Evolutionary conservation across 2,113 vertebrate genomes (phyloP), one percentile per base, ranked within the genome.

Genomic region (Arothron firmamentum): DNA sequence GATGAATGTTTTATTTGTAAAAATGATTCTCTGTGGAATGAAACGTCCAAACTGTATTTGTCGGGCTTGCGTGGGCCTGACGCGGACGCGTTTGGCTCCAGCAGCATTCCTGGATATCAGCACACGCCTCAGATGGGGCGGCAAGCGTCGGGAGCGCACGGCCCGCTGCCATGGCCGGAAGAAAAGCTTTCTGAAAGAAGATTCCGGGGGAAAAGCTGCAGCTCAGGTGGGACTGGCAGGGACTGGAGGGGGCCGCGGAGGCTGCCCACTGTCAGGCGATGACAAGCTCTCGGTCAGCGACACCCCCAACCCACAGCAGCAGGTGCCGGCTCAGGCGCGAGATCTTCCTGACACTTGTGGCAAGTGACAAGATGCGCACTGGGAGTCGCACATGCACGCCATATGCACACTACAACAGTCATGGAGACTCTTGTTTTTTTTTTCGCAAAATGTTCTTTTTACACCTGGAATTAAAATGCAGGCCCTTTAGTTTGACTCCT

Each of bases 271-370:
- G 64, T 63, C 67, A 23, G 51, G 50, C 31, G 12, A 31, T 16
- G 10, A 48, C 52, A 59, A 5, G n/a, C 53, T 61, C 66, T 58
- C 71, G 31, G 59, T 75, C 65, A 56, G 42, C 48, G 46, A 12
- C 23, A 19, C 25, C 61, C 23, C 18, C 31, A 46, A 5, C 45
- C 45, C 15, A 15, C 45, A 64, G 67, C 68, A 63, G 69, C 70
- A 82, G 80, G 78, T 79, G 80, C 57, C 8, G 56, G 50, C 51
- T 25, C 62, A 62, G 67, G 75, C 78, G 80, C 68, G 62, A 79
- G 52, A 80, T 62, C 59, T 68, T 52, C 59, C 60, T 59, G 59
- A 80, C 79, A 80, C 77, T 71, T 65, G 52, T 72, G 69, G 81
- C 77, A 72, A 84, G 74, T 67, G 72, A 83, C 52, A 20, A 56